Evolutionary conservation across 2,797 vertebrate species (phyloP).

Genomic region (Coracias cyanogaster): DNA sequence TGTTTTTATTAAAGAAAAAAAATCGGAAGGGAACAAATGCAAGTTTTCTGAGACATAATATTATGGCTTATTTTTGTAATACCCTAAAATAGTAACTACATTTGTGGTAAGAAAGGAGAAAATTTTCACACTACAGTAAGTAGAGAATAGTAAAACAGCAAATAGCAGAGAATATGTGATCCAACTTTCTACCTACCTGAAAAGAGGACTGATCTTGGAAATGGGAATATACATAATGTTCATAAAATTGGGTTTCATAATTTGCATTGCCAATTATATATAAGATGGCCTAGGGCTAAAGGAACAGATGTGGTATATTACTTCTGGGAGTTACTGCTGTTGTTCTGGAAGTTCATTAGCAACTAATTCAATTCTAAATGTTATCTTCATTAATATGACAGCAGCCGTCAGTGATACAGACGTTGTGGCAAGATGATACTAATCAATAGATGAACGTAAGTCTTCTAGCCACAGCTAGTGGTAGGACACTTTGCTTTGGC

Average conservation of each 20-base stretch:
- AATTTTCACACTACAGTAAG: neutral
- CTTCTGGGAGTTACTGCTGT: slow-evolving; percentile 24
- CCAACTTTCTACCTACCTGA: neutral
- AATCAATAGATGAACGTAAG: neutral
- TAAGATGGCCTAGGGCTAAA: slow-evolving; percentile 46
- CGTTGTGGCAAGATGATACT: neutral
- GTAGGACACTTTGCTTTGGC: neutral
- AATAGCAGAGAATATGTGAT: neutral
- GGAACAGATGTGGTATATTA: slow-evolving; percentile 39
- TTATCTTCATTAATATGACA: slow-evolving; percentile 62
- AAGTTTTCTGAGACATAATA: neutral
- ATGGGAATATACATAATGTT: neutral
- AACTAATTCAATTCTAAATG: slow-evolving; percentile 52
- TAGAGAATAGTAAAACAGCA: neutral
- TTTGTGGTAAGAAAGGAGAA: neutral
- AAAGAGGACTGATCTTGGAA: slow-evolving; percentile 19
- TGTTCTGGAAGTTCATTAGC: slow-evolving; percentile 59
- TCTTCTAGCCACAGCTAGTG: neutral
- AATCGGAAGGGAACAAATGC: neutral
- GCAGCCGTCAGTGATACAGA: neutral
- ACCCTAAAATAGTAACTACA: neutral
- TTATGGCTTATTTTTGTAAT: slow-evolving; percentile 11
- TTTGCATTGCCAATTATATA: slow-evolving; percentile 30
- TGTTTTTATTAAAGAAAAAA: neutral
- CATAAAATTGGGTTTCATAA: slow-evolving; percentile 27